A percentile compares a stretch with the other conserved stretches of the same genome.
These are phyloP conservation scores for Teleiodes luculella DNA, from an alignment of 2,888 invertebrate species.

Conservation along the genomic window DNA sequence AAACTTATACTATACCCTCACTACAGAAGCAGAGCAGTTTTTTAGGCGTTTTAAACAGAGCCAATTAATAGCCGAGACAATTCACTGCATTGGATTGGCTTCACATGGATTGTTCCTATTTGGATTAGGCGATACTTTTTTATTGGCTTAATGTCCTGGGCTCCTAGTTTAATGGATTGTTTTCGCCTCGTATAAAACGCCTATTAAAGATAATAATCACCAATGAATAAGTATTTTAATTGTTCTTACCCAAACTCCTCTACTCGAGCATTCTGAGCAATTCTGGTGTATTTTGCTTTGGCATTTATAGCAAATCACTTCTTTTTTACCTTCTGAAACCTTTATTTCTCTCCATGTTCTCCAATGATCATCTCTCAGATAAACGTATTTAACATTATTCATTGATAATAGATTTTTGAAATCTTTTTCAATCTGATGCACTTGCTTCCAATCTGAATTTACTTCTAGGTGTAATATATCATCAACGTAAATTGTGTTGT, in stretches of 20 bases:
- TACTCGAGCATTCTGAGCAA: conserved; percentile 31
- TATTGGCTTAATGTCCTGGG: too few relatives aligned
- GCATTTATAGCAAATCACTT: conserved; percentile 45
- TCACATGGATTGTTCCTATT: too few relatives aligned
- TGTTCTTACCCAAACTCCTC: conserved; percentile 49
- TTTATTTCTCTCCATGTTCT: conserved; percentile 52
- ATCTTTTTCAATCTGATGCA: conserved; percentile 36
- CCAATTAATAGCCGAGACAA: too few relatives aligned
- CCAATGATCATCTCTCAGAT: conserved; percentile 52
- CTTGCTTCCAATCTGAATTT: conserved; percentile 20
- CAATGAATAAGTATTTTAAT: background rate
- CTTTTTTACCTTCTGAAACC: conserved; percentile 25
- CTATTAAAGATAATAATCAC: too few relatives aligned
- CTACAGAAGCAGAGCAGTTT: too few relatives aligned
- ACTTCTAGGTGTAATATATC: conserved; percentile 38
- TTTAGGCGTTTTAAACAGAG: too few relatives aligned
- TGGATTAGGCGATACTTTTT: too few relatives aligned
- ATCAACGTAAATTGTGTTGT: conserved; percentile 35
- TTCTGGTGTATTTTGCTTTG: conserved; percentile 32
- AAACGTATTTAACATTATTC: conserved; percentile 46
- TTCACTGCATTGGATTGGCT: too few relatives aligned
- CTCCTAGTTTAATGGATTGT: too few relatives aligned
- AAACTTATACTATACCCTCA: too few relatives aligned
- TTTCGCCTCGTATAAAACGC: too few relatives aligned
- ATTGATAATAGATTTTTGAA: conserved; percentile 42